Conservation (phyloP, 2,113 vertebrate genomes). For the Platichthys stellatus region DNA sequence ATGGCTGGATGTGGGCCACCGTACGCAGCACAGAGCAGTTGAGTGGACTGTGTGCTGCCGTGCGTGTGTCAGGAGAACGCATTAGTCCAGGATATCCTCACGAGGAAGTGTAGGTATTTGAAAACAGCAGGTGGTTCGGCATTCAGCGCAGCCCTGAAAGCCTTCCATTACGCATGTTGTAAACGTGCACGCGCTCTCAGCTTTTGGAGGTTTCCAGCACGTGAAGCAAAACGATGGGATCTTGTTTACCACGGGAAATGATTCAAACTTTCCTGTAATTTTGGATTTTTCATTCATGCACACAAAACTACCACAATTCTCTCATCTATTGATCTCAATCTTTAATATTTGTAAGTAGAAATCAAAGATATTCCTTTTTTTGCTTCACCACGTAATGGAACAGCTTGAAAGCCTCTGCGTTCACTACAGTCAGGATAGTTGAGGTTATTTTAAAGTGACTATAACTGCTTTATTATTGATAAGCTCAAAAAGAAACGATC, state of each 20-base stretch:
- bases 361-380: not conserved
- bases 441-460: conserved; percentile 5
- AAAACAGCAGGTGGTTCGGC: conserved; percentile 27
- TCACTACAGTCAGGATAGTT: not conserved
- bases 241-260: not conserved
- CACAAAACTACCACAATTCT: not conserved
- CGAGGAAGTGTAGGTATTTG: conserved; percentile 29
- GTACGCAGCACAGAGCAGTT: conserved; percentile 42
- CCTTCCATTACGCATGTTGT: not conserved
- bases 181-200: not conserved
- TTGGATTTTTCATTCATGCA: not conserved
- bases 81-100: conserved; percentile 16
- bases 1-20: conserved; percentile 58
- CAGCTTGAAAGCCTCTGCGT: conserved; percentile 5
- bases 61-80: conserved; percentile 2
- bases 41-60: conserved; percentile 15
- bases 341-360: conserved; percentile 2
- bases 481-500: conserved; percentile 19
- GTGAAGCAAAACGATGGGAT: not conserved
- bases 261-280: not conserved
- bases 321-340: not conserved
- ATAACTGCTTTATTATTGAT: conserved; percentile 18
- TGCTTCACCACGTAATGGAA: not conserved
- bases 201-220: not conserved
- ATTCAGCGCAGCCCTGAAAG: conserved; percentile 18